Conservation (phyloP, 1,140 invertebrate species). For the Stenopsyche tienmushanensis region DNA sequence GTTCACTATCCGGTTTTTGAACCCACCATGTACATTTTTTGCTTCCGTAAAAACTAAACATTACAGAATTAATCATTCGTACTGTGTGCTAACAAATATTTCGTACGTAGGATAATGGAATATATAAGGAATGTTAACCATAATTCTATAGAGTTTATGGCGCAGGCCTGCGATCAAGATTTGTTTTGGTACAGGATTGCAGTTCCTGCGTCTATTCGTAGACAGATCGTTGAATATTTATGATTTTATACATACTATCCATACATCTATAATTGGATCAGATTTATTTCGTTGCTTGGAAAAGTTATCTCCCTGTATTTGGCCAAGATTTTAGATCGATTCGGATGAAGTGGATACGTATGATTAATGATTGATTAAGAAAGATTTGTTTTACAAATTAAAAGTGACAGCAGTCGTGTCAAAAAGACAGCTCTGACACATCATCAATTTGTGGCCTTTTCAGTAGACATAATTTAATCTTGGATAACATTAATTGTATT, state of each 20-base stretch:
- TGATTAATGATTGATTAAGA: background rate
- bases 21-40: background rate
- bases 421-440: conserved; percentile 1
- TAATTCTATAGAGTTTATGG: no score
- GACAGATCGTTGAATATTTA: no score
- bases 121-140: no score
- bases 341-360: no score
- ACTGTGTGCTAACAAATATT: background rate
- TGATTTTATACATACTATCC: no score
- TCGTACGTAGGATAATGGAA: no score
- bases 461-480: conserved; percentile 1
- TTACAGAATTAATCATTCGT: background rate
- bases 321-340: no score
- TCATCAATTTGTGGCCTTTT: conserved; percentile 25
- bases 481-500: conserved; percentile 8
- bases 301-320: no score
- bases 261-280: background rate
- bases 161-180: no score
- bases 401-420: conserved; percentile 20
- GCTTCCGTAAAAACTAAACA: background rate
- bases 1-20: background rate
- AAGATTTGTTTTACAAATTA: conserved; percentile 3
- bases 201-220: no score
- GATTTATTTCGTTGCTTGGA: background rate
- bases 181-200: no score